phyloP scores from a whole-genome alignment of 2,888 invertebrate genomes.

The Chymomyza fuscimana region DNA sequence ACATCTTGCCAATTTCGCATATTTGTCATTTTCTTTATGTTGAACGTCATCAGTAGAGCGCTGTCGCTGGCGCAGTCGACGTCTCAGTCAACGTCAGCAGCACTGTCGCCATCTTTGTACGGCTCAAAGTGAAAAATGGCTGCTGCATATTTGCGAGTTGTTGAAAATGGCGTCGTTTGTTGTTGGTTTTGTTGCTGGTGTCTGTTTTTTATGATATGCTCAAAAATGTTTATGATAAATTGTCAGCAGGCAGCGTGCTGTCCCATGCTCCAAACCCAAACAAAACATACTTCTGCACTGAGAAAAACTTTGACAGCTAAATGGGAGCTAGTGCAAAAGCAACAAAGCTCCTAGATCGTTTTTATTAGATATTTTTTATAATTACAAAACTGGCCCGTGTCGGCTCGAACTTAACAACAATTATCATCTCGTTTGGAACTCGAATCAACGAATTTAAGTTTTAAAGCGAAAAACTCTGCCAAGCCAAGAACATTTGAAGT shows the following conservation, averaged over 20 bases:
- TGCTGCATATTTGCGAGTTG: slow-evolving; percentile 19
- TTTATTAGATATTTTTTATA: too few relatives aligned
- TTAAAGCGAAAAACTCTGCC: too few relatives aligned
- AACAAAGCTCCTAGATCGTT: too few relatives aligned
- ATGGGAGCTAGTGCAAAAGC: not conserved
- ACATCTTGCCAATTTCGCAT: slow-evolving; percentile 22
- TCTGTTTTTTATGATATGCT: slow-evolving; percentile 65
- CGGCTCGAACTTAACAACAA: too few relatives aligned
- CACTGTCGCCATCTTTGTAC: not conserved
- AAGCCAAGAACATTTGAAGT: too few relatives aligned
- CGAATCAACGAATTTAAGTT: too few relatives aligned
- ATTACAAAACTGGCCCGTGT: too few relatives aligned
- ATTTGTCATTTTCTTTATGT: slow-evolving; percentile 51
- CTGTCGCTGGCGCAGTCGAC: slow-evolving; percentile 8
- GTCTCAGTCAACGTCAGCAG: not conserved
- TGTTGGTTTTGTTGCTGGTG: slow-evolving; percentile 17
- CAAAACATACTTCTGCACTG: not conserved
- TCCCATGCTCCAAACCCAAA: not conserved
- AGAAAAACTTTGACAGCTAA: not conserved
- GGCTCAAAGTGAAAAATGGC: slow-evolving; percentile 52
- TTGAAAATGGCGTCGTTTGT: slow-evolving; percentile 35
- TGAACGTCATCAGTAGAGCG: slow-evolving; percentile 9
- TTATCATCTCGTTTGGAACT: too few relatives aligned
- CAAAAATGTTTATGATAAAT: slow-evolving; percentile 8
- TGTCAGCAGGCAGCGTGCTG: not conserved